Base-by-base conservation (phyloP, 92 coral and sea anemone genomes). In the Porites evermanni region DNA sequence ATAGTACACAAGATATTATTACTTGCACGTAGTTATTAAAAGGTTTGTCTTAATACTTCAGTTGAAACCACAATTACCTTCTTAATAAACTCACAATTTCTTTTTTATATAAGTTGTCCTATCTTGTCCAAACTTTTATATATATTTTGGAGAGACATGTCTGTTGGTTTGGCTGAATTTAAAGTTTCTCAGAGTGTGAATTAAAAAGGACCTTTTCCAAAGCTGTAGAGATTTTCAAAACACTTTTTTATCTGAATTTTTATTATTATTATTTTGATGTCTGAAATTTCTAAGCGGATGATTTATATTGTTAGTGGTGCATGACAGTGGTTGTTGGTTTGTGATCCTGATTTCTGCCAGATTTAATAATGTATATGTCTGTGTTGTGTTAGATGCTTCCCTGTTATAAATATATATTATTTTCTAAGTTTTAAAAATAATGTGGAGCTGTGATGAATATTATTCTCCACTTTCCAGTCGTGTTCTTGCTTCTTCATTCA, bases 1-100 rank as follows among this genome's bases (percentile, higher is more conserved):
- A 47, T 79, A 13, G 74, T 52, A 79, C 74, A 51, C 63, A 67
- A 24, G 64, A 79, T 64, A 53, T 65, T 67, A 16, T 66, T 52
- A 51, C 52, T 56, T 54, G 32, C 53, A 58, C 69, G 18, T 70
- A n/a, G 59, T 18, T 72, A 70, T 70, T 32, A 32, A 44, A 44
- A 70, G 18, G 20, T 12, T 81, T 81, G 54, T 70, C 77, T 24
- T n/a, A 38, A 20, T 19, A 13, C 64, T 12, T 11, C n/a, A 66
- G 74, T 23, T 51, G 9, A 50, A 24, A 51, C 51, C 51, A 67
- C 67, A 79, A 52, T 67, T 66, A 53, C 11, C 64, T 50, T 18
- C 44, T 52, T 50, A 23, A 79, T 23, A 51, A 58, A 79, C 23
- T 56, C 74, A 7, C 47, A 77, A n/a, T 13, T 9, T 65, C 16